Evolutionary conservation across 2,888 invertebrate genomes (phyloP).

Genomic region (Unio pictorum): DNA sequence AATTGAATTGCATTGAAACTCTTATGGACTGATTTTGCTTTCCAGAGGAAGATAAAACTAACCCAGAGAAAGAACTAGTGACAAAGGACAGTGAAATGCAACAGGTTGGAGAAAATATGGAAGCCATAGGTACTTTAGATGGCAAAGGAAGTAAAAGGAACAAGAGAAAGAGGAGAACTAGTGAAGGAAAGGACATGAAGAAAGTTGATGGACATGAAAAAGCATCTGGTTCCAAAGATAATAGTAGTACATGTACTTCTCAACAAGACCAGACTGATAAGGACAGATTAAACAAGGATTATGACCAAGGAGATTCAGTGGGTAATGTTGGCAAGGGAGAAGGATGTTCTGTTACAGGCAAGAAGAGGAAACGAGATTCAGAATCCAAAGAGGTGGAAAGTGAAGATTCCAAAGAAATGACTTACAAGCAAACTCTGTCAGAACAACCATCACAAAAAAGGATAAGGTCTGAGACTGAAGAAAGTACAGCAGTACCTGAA

Average conservation of each 20-base stretch:
- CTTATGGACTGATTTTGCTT: constrained; percentile 9
- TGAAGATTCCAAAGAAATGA: constrained; percentile 4
- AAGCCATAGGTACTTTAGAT: not conserved
- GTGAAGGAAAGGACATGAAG: not conserved
- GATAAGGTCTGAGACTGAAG: not conserved
- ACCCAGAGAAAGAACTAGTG: not conserved
- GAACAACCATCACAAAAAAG: not conserved
- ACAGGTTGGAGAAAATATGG: too few species aligned
- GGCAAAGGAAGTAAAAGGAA: not conserved
- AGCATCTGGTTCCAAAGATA: too few species aligned
- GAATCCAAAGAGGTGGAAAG: constrained; percentile 2
- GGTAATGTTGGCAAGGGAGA: not conserved
- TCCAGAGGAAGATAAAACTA: constrained; percentile 10
- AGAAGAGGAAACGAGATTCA: not conserved
- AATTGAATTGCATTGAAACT: too few species aligned
- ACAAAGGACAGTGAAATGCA: too few species aligned
- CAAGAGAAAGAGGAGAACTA: not conserved
- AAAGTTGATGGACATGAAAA: not conserved
- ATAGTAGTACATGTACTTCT: too few species aligned
- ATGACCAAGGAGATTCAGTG: not conserved
- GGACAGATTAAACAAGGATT: not conserved
- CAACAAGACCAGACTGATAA: too few species aligned
- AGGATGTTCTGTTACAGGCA: not conserved
- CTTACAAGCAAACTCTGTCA: constrained; percentile 3
- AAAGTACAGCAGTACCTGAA: constrained; percentile 3